Conservation (phyloP, 2,888 invertebrate species). For the Empis stercorea region DNA sequence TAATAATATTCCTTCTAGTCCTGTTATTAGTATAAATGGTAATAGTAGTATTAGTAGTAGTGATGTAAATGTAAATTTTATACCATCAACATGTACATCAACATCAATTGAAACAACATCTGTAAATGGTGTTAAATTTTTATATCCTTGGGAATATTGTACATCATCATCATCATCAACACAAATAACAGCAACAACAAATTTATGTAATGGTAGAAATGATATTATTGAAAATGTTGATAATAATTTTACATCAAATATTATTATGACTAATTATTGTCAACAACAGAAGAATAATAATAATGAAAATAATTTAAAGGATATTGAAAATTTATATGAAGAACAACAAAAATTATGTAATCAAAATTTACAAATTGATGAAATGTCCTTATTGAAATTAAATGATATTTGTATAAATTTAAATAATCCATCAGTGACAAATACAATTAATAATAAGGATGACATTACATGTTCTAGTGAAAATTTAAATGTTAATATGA, state of each 20-base stretch:
- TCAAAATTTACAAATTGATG: not conserved
- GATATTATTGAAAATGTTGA: not conserved
- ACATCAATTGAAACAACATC: not conserved
- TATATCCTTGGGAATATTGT: conserved; percentile 31
- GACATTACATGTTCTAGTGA: not conserved
- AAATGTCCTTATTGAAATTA: no score
- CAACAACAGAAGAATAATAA: not conserved
- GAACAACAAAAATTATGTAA: not conserved
- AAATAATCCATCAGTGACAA: no score
- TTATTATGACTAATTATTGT: not conserved
- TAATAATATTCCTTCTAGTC: not conserved
- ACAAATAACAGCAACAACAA: conserved; percentile 11
- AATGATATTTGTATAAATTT: not conserved
- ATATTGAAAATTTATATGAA: not conserved
- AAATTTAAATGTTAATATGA: not conserved
- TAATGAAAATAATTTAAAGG: not conserved
- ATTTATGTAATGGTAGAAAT: not conserved
- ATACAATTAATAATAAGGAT: not conserved
- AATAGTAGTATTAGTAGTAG: not conserved
- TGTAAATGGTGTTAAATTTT: conserved; percentile 27
- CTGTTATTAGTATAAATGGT: no score
- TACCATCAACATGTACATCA: not conserved
- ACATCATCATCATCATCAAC: conserved; percentile 26
- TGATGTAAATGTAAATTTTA: no score
- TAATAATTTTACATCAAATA: not conserved